A percentile compares a stretch with the other conserved stretches of the same genome.
These are phyloP conservation scores for Cliona cf. orientalis DNA, from an alignment of 37 sponge, comb jelly and placozoan species.

Conservation along the genomic window DNA sequence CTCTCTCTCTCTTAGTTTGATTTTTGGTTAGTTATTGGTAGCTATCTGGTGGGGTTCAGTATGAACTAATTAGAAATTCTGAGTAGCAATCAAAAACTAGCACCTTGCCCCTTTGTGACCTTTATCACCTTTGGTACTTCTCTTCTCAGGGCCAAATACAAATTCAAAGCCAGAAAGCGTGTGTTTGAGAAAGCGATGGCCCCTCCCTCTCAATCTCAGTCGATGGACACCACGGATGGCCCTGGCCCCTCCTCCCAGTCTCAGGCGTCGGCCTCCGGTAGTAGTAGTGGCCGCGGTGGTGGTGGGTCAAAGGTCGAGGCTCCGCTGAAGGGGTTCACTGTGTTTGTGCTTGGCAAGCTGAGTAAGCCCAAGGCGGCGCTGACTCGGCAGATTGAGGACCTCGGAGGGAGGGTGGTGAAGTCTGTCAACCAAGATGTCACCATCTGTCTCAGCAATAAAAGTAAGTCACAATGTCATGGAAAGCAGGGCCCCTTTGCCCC, in stretches of 20 bases:
- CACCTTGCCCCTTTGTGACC: no score
- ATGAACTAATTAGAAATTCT: no score
- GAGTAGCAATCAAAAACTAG: no score
- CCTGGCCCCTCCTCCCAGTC: constrained; percentile 19
- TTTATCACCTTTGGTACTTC: no score
- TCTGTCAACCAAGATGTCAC: constrained; percentile 45
- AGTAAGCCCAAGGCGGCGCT: constrained; percentile 51
- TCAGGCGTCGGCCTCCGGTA: not conserved
- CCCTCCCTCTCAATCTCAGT: not conserved
- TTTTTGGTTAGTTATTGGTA: not conserved
- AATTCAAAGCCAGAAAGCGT: constrained; percentile 40
- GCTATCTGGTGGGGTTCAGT: no score
- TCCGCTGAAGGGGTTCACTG: constrained; percentile 72
- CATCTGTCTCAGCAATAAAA: constrained; percentile 74
- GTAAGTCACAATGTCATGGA: constrained; percentile 8
- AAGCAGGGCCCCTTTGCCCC: no score
- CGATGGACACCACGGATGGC: constrained; percentile 30
- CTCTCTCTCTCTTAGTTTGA: not conserved
- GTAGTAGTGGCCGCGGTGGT: not conserved
- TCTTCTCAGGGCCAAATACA: constrained; percentile 64
- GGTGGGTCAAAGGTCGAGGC: not conserved
- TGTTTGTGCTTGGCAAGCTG: constrained; percentile 77
- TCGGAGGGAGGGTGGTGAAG: constrained; percentile 74
- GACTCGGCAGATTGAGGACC: constrained; percentile 30
- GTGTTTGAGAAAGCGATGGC: constrained; percentile 53